Base-by-base conservation (phyloP, 2,113 vertebrate species). In the Epinephelus lanceolatus region DNA sequence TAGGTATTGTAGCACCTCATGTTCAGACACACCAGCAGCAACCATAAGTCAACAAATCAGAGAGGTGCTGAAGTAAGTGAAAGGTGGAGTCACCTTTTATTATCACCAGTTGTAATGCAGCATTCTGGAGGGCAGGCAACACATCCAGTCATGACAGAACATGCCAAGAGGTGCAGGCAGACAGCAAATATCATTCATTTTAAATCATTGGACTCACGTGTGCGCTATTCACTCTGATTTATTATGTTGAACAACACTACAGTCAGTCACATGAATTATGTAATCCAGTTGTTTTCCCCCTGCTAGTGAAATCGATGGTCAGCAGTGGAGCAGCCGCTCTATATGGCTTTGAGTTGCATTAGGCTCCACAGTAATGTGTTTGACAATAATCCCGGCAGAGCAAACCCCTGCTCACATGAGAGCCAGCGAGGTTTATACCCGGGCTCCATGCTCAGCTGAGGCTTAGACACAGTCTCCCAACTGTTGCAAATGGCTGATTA, bases 241-340 rank as follows among this genome's bases (percentile, higher is more conserved):
- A 45, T 71, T 21, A 47, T 77, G n/a, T 57, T 45, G 45, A 78
- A 17, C 49, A 5, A 27, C 23, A 25, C 69, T 66, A 18, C 83
- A 25, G 65, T 27, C 79, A 52, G 56, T 77, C 78, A 59, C 89
- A 90, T 92, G 84, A 90, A 92, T 94, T 92, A 94, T 92, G 91
- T 93, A 93, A 94, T 92, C 89, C 84, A 74, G 51, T 89, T 88
- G 81, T 91, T 85, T 71, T 81, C 69, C 55, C 86, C 71, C 65
- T 66, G 81, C 76, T 10, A 21, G 77, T 68, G 53, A 51, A 78
- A 94, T 94, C 86, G 63, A 94, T 94, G 82, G 67, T 18, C 77
- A 76, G 83, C 76, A 76, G 70, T 33, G 76, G 30, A 80, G 78
- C 82, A 71, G 67, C 56, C 68, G 33, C 78, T 52, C 84, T 79